A percentile compares a stretch with the other conserved stretches of the same genome.
phyloP scores from a whole-genome alignment of 2,113 vertebrate genomes.

The Ceyx margarethae region DNA sequence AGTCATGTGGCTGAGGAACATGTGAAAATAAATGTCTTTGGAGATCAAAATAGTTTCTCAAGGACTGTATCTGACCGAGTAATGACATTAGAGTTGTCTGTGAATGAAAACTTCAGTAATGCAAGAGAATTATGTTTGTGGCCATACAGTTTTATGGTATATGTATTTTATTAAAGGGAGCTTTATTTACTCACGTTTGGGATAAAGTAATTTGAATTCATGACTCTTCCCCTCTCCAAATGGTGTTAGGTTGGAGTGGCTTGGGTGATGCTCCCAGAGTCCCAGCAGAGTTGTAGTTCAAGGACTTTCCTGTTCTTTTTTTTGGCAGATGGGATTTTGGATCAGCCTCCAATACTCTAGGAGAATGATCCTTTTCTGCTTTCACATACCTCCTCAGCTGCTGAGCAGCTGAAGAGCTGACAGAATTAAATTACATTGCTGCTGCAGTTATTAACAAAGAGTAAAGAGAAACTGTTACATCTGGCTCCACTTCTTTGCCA shows the following conservation, averaged over 20 bases:
- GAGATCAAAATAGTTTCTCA: neutral
- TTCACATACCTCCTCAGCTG: slow-evolving; percentile 76
- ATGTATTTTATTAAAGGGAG: neutral
- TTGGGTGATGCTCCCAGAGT: neutral
- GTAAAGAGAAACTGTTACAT: slow-evolving; percentile 74
- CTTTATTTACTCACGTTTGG: neutral
- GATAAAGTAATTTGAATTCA: neutral
- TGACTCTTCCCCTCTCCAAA: neutral
- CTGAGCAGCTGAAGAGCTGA: slow-evolving; percentile 75
- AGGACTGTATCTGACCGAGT: neutral
- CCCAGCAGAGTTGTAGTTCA: slow-evolving; percentile 15
- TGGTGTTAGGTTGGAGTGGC: neutral
- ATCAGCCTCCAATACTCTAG: slow-evolving; percentile 45
- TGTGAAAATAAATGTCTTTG: neutral
- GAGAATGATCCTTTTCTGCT: slow-evolving; percentile 69
- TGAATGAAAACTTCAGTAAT: neutral
- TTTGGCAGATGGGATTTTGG: slow-evolving; percentile 49
- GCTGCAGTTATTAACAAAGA: slow-evolving; percentile 73
- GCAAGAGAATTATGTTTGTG: neutral
- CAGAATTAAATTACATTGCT: slow-evolving; percentile 79
- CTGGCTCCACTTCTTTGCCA: slow-evolving; percentile 77
- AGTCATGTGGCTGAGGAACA: neutral
- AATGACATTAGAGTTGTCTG: neutral
- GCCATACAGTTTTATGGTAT: neutral
- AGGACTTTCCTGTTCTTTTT: slow-evolving; percentile 58